A percentile compares a stretch with the other conserved stretches of the same genome.
Conservation (phyloP, 2,113 vertebrate species). For the Caranx ignobilis region DNA sequence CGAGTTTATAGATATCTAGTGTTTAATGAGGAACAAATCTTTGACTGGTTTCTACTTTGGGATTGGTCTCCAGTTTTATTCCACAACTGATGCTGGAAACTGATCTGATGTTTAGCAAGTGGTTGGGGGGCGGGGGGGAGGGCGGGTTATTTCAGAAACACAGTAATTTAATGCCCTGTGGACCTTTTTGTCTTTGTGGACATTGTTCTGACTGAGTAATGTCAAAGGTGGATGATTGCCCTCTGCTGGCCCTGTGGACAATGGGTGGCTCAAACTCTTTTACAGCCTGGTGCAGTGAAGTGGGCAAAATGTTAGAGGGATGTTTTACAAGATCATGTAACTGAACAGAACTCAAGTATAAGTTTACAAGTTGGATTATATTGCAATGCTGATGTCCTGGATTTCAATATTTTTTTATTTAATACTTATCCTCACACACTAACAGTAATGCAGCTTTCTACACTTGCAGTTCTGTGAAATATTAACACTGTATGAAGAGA, state of each 20-base stretch:
- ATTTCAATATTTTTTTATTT: background rate
- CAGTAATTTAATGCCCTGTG: conserved; percentile 27
- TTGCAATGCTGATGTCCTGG: background rate
- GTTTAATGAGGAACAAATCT: background rate
- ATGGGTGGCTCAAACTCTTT: conserved; percentile 13
- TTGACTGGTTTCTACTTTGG: background rate
- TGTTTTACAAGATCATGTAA: background rate
- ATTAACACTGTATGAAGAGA: no score
- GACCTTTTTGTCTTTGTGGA: conserved; percentile 49
- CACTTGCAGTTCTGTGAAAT: background rate
- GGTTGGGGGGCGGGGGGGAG: background rate
- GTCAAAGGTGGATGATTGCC: conserved; percentile 67
- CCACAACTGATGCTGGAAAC: background rate
- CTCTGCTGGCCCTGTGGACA: conserved; percentile 70
- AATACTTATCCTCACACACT: background rate
- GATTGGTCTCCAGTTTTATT: no score
- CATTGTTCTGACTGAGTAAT: conserved; percentile 41
- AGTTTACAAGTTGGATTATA: background rate
- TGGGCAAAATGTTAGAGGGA: background rate
- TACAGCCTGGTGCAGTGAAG: background rate
- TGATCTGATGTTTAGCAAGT: conserved; percentile 14
- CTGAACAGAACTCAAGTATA: background rate
- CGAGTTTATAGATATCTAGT: background rate
- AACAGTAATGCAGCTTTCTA: background rate
- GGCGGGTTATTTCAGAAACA: conserved; percentile 25